Evolutionary conservation across 2,888 invertebrate species (phyloP).

Genomic region (Tachina fera): DNA sequence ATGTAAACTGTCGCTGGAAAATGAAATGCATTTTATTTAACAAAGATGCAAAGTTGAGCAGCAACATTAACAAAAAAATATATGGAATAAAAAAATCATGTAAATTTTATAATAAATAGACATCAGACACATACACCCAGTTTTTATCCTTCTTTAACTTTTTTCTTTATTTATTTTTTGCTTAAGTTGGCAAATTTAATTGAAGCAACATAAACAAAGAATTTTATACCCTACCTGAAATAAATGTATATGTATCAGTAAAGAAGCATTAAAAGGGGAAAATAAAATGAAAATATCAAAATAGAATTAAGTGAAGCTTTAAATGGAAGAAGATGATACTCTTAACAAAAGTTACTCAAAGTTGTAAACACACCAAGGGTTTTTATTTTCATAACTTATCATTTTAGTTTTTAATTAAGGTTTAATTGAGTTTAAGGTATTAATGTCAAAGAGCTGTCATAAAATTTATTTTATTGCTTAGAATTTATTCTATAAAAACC

Average conservation of each 20-base stretch:
- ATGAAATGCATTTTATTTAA: constrained; percentile 59
- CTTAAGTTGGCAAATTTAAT: constrained; percentile 6
- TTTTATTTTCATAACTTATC: too few relatives aligned
- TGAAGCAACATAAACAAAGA: constrained; percentile 27
- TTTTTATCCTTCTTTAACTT: neutral
- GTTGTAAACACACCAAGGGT: too few relatives aligned
- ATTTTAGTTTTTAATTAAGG: too few relatives aligned
- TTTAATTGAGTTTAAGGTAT: too few relatives aligned
- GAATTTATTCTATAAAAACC: too few relatives aligned
- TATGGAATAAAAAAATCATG: constrained; percentile 52
- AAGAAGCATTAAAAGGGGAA: neutral
- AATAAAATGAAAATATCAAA: neutral
- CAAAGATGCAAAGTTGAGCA: constrained; percentile 41
- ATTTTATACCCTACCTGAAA: constrained; percentile 29
- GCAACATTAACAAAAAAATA: constrained; percentile 9
- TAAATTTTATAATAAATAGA: constrained; percentile 54
- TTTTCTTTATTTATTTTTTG: neutral
- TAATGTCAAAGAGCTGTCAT: too few relatives aligned
- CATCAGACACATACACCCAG: constrained; percentile 60
- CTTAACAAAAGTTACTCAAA: too few relatives aligned
- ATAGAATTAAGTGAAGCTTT: neutral
- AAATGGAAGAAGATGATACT: neutral
- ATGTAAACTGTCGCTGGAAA: constrained; percentile 61
- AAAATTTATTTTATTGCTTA: too few relatives aligned
- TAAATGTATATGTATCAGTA: neutral